Conservation (phyloP, 2,888 invertebrate genomes). For the Standfussiana lucernea region DNA sequence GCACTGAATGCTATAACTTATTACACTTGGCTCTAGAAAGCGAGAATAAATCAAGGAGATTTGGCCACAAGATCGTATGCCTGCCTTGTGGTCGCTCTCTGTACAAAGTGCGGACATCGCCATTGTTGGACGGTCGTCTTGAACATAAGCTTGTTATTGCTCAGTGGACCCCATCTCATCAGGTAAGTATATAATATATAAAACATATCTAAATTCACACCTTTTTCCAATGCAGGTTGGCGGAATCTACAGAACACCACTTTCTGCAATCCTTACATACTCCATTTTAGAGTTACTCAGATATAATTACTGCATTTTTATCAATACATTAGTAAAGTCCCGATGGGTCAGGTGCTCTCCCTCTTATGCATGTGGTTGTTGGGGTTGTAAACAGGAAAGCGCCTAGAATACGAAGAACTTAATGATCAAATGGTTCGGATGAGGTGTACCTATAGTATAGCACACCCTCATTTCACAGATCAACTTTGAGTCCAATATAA, state of each 20-base stretch:
- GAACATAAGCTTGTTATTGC: slow-evolving; percentile 19
- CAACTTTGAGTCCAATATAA: too few relatives aligned
- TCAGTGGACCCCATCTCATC: slow-evolving; percentile 26
- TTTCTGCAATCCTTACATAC: background rate
- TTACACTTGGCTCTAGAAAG: slow-evolving; percentile 14
- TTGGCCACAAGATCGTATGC: slow-evolving; percentile 26
- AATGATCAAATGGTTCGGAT: too few relatives aligned
- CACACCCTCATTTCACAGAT: too few relatives aligned
- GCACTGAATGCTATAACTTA: slow-evolving; percentile 8
- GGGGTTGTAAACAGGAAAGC: too few relatives aligned
- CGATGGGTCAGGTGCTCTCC: too few relatives aligned
- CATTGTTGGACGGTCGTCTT: background rate
- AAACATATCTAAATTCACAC: background rate
- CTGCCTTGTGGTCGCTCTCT: slow-evolving; percentile 26
- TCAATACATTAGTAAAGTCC: too few relatives aligned
- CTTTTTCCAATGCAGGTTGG: background rate
- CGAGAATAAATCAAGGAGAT: slow-evolving; percentile 32
- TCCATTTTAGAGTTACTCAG: background rate
- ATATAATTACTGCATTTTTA: too few relatives aligned
- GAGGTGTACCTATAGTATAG: too few relatives aligned
- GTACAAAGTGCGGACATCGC: rapidly evolving
- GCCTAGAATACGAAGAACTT: too few relatives aligned
- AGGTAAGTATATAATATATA: slow-evolving; percentile 2
- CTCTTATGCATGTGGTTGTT: too few relatives aligned
- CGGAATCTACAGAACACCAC: background rate